A percentile compares a stretch with the other conserved stretches of the same genome.
phyloP scores from a whole-genome alignment of 2,888 invertebrate species.

The Smittia aterrima region DNA sequence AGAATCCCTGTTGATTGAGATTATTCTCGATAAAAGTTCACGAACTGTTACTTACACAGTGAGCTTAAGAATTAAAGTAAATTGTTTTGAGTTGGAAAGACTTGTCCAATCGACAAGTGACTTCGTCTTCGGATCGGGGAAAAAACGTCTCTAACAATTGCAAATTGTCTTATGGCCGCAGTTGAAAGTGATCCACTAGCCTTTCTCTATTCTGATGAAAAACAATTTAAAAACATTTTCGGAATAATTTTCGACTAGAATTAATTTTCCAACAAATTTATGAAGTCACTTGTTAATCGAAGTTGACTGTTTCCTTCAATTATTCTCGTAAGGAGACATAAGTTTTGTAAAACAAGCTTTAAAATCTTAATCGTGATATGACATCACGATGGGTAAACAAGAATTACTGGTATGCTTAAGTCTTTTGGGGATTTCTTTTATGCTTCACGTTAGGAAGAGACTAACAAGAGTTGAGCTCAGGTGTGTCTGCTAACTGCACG shows the following conservation, averaged over 20 bases:
- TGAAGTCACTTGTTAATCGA: constrained; percentile 10
- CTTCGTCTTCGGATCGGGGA: neutral
- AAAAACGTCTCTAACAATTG: neutral
- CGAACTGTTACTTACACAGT: too few relatives aligned
- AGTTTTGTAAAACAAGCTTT: too few relatives aligned
- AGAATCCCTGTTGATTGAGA: neutral
- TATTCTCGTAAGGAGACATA: neutral
- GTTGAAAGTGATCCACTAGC: neutral
- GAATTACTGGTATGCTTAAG: neutral
- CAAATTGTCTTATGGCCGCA: neutral
- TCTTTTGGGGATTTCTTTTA: neutral
- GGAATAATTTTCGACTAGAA: neutral
- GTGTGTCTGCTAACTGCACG: neutral
- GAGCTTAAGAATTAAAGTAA: too few relatives aligned
- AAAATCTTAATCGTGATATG: too few relatives aligned
- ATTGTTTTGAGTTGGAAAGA: neutral
- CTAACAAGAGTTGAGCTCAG: neutral
- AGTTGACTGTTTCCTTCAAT: neutral
- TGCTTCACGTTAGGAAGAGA: neutral
- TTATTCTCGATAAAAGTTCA: neutral
- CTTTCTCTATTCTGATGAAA: neutral
- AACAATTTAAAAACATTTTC: neutral
- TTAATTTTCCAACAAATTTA: neutral
- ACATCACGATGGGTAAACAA: neutral
- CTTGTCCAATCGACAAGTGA: neutral